Conservation (phyloP, 2,888 invertebrate species). For the Dioctria rufipes region DNA sequence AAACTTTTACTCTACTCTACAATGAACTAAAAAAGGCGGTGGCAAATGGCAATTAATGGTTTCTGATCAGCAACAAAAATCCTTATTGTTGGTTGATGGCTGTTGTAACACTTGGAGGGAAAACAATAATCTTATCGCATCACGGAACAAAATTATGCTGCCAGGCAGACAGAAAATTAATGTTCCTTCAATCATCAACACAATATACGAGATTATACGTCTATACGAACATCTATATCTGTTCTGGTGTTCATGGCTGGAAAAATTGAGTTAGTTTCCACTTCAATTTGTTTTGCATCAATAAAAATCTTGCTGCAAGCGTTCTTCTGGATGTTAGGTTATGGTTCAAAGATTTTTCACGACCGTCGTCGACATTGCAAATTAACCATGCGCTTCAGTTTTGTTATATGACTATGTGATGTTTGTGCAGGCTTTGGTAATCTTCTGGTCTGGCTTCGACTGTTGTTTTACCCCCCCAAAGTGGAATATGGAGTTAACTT, state of each 20-base stretch:
- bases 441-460: background rate
- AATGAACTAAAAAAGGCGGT: no score
- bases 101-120: no score
- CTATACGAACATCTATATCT: no score
- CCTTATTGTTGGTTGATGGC: no score
- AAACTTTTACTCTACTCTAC: no score
- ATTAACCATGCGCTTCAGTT: background rate
- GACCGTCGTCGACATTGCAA: background rate
- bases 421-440: background rate
- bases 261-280: no score
- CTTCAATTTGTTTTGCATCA: background rate
- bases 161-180: background rate
- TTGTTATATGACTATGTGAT: background rate
- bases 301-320: constrained; percentile 6
- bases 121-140: no score
- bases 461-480: background rate
- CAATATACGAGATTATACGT: background rate
- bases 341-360: constrained; percentile 27
- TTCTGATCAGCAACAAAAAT: no score
- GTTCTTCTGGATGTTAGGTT: background rate
- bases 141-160: no score
- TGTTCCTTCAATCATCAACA: background rate
- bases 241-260: no score
- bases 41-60: no score
- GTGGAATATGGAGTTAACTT: background rate